Conservation (phyloP, 2,888 invertebrate species). For the Helleia helle region DNA sequence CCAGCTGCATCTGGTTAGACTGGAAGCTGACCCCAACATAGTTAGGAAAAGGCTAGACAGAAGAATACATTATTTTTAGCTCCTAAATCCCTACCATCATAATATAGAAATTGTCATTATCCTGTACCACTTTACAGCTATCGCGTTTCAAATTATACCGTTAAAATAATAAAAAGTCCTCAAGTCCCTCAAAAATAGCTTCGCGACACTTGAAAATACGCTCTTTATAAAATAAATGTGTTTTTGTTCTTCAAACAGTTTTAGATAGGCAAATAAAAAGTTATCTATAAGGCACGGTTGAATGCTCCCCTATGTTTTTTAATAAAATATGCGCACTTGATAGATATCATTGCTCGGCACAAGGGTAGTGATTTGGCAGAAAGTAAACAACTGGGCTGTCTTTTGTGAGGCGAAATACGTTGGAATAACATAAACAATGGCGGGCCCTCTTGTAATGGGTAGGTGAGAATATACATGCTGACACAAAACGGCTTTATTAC, state of each 20-base stretch:
- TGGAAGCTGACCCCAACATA: too few relatives aligned
- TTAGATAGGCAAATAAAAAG: slow-evolving; percentile 11
- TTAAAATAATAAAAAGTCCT: slow-evolving; percentile 36
- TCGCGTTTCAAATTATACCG: neutral
- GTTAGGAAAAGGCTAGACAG: too few relatives aligned
- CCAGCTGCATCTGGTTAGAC: too few relatives aligned
- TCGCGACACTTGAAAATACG: neutral
- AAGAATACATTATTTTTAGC: too few relatives aligned
- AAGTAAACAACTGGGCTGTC: slow-evolving; percentile 60
- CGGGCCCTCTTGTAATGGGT: slow-evolving; percentile 37
- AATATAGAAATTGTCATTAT: too few relatives aligned
- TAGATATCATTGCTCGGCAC: slow-evolving; percentile 54
- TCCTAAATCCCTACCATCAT: too few relatives aligned
- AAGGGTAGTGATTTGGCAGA: slow-evolving; percentile 66
- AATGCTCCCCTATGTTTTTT: slow-evolving; percentile 53
- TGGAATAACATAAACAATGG: slow-evolving; percentile 66
- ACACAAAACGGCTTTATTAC: slow-evolving; percentile 11
- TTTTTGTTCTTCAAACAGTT: slow-evolving; percentile 12
- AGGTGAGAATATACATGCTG: slow-evolving; percentile 50
- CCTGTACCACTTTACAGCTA: too few relatives aligned
- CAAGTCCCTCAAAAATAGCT: slow-evolving; percentile 10
- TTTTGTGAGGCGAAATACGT: slow-evolving; percentile 59
- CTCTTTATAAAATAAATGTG: slow-evolving; percentile 9
- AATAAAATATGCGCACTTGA: slow-evolving; percentile 57
- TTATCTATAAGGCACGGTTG: slow-evolving; percentile 23